Percentiles rank a stretch among this genome's conserved stretches.
These are phyloP conservation scores for Aphodius sticticus DNA, from an alignment of 2,888 invertebrate species.

Conservation along the genomic window DNA sequence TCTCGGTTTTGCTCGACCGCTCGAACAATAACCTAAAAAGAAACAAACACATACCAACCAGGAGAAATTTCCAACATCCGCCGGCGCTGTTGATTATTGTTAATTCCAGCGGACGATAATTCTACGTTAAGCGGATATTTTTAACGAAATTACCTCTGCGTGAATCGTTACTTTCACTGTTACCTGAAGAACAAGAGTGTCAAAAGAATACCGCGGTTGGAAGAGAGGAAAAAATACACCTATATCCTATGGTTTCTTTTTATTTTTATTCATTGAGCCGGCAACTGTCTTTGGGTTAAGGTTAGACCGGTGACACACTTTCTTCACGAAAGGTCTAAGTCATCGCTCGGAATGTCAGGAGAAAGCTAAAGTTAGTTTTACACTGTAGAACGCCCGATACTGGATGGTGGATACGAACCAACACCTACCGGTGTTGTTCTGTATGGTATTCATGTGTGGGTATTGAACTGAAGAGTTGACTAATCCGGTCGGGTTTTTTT, in stretches of 20 bases:
- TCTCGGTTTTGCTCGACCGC: background rate
- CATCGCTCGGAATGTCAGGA: constrained; percentile 56
- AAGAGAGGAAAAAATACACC: background rate
- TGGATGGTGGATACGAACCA: constrained; percentile 6
- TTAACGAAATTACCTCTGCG: background rate
- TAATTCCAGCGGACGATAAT: background rate
- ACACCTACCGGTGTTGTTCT: constrained; percentile 6
- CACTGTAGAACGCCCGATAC: constrained; percentile 25
- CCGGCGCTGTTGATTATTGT: background rate
- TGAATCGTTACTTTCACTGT: background rate
- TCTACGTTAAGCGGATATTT: too few relatives aligned
- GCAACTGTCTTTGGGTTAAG: constrained; percentile 55
- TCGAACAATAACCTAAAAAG: background rate
- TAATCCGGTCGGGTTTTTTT: background rate
- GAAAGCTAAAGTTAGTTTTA: constrained; percentile 51
- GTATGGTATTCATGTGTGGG: background rate
- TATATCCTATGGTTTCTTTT: background rate
- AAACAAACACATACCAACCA: background rate
- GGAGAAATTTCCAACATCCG: background rate
- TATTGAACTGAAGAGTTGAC: background rate
- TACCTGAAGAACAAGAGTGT: background rate
- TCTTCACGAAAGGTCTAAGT: constrained; percentile 60
- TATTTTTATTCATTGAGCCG: constrained; percentile 6
- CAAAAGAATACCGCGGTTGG: background rate
- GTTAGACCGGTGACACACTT: constrained; percentile 60